phyloP scores from a whole-genome alignment of 2,888 invertebrate species.

The Eupithecia insigniata region DNA sequence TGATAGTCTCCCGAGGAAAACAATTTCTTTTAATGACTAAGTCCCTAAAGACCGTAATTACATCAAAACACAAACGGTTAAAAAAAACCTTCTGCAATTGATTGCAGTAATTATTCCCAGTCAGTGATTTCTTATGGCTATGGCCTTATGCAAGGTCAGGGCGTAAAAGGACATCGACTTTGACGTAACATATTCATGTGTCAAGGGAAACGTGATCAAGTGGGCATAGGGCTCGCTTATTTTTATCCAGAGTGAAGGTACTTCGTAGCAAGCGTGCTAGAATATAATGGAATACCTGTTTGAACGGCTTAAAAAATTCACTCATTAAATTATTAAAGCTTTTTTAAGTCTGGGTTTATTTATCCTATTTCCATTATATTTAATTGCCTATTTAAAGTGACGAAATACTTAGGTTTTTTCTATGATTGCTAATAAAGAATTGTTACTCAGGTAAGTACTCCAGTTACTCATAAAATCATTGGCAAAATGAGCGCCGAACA shows the following conservation, averaged over 20 bases:
- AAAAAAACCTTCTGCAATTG: conserved; percentile 29
- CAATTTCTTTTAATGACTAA: conserved; percentile 21
- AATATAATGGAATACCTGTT: not conserved
- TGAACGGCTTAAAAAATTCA: not conserved
- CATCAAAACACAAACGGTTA: conserved; percentile 13
- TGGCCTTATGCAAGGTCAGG: conserved; percentile 60
- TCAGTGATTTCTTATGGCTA: conserved; percentile 35
- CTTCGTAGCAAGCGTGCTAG: not conserved
- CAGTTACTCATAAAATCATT: conserved; percentile 35
- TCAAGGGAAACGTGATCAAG: conserved; percentile 72
- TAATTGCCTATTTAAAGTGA: not conserved
- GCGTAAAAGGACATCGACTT: conserved; percentile 66
- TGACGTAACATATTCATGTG: conserved; percentile 54
- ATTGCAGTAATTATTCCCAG: conserved; percentile 31
- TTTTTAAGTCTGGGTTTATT: not conserved
- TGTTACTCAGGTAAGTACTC: not conserved
- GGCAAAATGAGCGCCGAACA: conserved; percentile 52
- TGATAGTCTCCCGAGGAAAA: conserved; percentile 27
- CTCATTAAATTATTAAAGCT: not conserved
- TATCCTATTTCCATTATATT: too few relatives aligned
- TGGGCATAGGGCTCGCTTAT: conserved; percentile 47
- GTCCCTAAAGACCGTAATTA: conserved; percentile 24
- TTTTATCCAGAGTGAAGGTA: conserved; percentile 38
- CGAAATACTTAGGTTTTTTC: not conserved
- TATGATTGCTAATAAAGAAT: not conserved